Evolutionary conservation across 2,888 invertebrate species (phyloP).

Genomic region (Onchidella celtica): DNA sequence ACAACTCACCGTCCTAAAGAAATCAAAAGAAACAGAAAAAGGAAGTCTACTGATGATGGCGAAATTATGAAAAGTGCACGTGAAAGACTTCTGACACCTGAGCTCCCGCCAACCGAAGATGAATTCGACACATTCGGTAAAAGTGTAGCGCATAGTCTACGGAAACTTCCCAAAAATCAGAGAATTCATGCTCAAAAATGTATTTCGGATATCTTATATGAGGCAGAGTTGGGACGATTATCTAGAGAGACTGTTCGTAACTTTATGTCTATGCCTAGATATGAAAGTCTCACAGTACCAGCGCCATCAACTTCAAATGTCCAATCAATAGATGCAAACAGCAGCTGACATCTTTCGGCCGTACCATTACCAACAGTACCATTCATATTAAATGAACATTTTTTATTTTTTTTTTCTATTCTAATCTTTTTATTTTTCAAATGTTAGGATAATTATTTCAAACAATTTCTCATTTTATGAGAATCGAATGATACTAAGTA

Average conservation of each 20-base stretch:
- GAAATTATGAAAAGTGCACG: neutral
- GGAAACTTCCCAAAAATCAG: neutral
- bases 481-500: no score
- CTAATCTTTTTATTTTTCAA: no score
- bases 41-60: constrained; percentile 23
- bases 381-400: neutral
- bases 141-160: neutral
- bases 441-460: no score
- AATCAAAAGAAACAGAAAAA: neutral
- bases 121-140: constrained; percentile 11
- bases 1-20: neutral
- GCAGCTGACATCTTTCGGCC: neutral
- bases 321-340: neutral
- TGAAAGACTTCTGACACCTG: neutral
- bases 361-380: neutral
- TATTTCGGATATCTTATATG: constrained; percentile 7
- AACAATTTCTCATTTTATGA: no score
- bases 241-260: neutral
- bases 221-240: constrained; percentile 14
- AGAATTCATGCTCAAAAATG: constrained; percentile 24
- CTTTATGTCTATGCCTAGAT: neutral
- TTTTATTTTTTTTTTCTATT: no score
- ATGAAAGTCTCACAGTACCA: neutral
- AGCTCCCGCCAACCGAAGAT: constrained; percentile 11
- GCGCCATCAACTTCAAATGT: no score